A percentile compares a stretch with the other conserved stretches of the same genome.
phyloP scores from a whole-genome alignment of 92 coral and sea anemone species.

The Nematostella vectensis region DNA sequence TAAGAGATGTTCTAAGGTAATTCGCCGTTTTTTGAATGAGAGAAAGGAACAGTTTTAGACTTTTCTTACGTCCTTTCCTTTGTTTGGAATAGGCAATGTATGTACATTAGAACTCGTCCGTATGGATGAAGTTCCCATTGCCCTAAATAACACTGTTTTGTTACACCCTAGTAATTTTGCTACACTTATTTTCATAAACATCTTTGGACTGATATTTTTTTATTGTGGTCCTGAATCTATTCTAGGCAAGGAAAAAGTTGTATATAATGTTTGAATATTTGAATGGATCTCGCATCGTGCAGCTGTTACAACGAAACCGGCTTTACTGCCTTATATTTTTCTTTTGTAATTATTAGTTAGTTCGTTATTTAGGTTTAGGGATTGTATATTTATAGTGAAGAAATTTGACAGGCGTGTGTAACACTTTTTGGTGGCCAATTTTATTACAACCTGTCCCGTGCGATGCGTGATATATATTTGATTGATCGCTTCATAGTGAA shows the following conservation, averaged over 20 bases:
- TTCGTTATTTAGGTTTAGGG: constrained; percentile 2
- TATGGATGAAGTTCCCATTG: too few species aligned
- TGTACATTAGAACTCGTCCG: not conserved
- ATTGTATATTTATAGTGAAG: not conserved
- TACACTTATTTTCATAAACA: too few species aligned
- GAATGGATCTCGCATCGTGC: not conserved
- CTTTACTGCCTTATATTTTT: not conserved
- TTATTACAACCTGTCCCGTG: too few species aligned
- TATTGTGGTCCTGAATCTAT: too few species aligned
- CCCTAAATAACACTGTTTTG: not conserved
- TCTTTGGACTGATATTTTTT: too few species aligned
- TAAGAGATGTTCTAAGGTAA: not conserved
- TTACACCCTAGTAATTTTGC: not conserved
- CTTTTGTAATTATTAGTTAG: not conserved
- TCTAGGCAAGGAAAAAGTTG: not conserved
- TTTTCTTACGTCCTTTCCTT: constrained; percentile 2
- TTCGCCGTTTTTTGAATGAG: not conserved
- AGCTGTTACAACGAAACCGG: not conserved
- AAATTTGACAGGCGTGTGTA: not conserved
- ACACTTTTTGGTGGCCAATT: constrained; percentile 3
- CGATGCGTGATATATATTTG: too few species aligned
- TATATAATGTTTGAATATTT: constrained; percentile 3
- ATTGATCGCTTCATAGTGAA: too few species aligned
- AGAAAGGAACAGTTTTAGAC: constrained; percentile 5
- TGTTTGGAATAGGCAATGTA: constrained; percentile 2